These are phyloP conservation scores for Epirrita christyi DNA, from an alignment of 2,888 invertebrate species.

Conservation along the genomic window DNA sequence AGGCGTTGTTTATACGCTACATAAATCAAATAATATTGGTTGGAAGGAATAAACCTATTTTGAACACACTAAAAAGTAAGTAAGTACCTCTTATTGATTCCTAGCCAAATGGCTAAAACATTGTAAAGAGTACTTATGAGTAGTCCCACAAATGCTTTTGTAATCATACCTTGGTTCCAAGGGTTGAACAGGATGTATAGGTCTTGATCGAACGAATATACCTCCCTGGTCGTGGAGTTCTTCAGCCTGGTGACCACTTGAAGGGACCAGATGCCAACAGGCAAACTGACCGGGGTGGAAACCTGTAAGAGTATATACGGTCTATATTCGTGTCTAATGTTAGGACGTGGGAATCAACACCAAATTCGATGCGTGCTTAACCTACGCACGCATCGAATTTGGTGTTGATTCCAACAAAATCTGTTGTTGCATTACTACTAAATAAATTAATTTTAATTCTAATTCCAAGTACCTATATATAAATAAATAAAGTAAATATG, in stretches of 20 bases:
- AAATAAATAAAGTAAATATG: too few species aligned
- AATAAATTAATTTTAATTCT: too few species aligned
- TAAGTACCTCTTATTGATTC: neutral
- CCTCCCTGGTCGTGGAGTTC: conserved; percentile 64
- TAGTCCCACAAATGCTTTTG: too few species aligned
- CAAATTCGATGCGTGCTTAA: too few species aligned
- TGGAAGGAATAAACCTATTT: conserved; percentile 4
- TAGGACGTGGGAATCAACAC: too few species aligned
- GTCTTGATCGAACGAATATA: conserved; percentile 86
- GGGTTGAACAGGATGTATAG: conserved; percentile 93
- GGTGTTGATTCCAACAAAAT: too few species aligned
- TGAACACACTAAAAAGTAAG: neutral
- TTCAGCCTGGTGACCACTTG: conserved; percentile 85
- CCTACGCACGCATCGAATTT: too few species aligned
- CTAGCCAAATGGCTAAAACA: conserved; percentile 7
- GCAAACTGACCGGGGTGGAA: conserved; percentile 86
- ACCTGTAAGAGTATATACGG: conserved; percentile 67
- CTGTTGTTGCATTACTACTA: too few species aligned
- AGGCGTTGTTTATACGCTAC: too few species aligned
- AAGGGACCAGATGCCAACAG: conserved; percentile 89
- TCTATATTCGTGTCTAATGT: too few species aligned
- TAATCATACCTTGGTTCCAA: conserved; percentile 88
- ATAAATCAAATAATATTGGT: too few species aligned
- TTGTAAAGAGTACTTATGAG: conserved; percentile 1
- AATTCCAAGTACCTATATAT: too few species aligned